Evolutionary conservation across 2,888 invertebrate species (phyloP), one percentile per base, ranked within the genome.

Genomic region (Blastobasis lacticolella): DNA sequence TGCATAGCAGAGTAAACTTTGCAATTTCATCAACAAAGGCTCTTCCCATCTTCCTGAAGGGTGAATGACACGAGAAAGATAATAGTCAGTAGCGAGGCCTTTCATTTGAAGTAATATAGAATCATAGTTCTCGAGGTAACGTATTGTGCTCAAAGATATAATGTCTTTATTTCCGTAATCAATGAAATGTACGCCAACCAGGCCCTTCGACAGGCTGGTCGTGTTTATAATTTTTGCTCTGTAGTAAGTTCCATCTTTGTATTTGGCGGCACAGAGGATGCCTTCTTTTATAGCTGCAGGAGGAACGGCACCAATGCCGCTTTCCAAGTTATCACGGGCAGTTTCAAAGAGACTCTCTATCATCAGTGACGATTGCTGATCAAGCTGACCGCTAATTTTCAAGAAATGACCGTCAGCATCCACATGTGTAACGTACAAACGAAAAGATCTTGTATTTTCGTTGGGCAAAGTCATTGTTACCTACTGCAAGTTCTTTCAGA

Each of bases 351-450:
- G 61, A 52, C 87, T 88, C 67, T 93, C 92, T 47, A 93, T 76
- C 68, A 87, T 85, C 50, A 90, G 69, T 1, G 90, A 88, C 45
- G 89, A 75, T 55, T 84, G 81, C 62, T 90, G 90, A 64, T 92
- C 91, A 0, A 89, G 79, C 75, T 94, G 94, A 38, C 93, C 94
- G 86, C 91, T 93, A 68, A 95, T 85, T 81, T 91, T 92, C 54
- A 95, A 77, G 69, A 92, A 92, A 53, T 91, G 90, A 38, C 92
- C 92, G 55, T 92, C 91, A 49, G 90, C 90, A 66, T 94, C 93
- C 57, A 94, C 89, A 79, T 91, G 90, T 56, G 93, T 94, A 65
- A 93, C 90, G 60, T 83, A 89, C 48, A 91, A 77, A 45, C 75
- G 75, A 77, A 86, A 84, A 67, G 75, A 62, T 66, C 81, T 74